These are phyloP conservation scores for Malacoctenus gilli DNA, from an alignment of 2,797 vertebrate genomes.

Conservation along the genomic window DNA sequence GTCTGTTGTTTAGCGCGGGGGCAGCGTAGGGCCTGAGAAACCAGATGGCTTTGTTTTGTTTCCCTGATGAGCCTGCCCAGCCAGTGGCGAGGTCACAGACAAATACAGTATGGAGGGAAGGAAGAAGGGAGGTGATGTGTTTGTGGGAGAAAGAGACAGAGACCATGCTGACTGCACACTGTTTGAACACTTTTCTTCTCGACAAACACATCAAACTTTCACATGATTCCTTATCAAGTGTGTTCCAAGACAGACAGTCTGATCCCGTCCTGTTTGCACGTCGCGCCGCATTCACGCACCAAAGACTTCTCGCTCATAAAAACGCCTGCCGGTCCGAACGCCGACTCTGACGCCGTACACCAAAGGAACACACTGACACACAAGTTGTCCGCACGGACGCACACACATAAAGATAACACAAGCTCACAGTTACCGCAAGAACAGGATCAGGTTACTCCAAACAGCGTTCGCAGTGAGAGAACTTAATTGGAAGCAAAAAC, in stretches of 20 bases:
- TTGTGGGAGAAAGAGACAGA: constrained; percentile 54
- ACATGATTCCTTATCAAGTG: background rate
- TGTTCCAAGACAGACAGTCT: too few relatives aligned
- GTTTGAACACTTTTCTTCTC: constrained; percentile 2
- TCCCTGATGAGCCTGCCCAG: constrained; percentile 72
- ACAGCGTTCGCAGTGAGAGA: background rate
- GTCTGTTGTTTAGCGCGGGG: constrained; percentile 68
- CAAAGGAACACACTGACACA: constrained; percentile 2
- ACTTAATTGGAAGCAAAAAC: background rate
- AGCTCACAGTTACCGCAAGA: background rate
- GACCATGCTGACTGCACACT: constrained; percentile 17
- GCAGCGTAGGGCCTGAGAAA: constrained; percentile 85
- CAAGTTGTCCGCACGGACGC: constrained; percentile 3
- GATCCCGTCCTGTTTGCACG: too few relatives aligned
- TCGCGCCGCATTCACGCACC: too few relatives aligned
- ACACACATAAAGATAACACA: background rate
- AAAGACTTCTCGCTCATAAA: too few relatives aligned
- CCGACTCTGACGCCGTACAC: too few relatives aligned
- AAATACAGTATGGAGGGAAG: constrained; percentile 57
- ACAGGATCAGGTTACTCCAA: background rate
- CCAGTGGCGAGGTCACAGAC: constrained; percentile 73
- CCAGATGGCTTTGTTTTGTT: constrained; percentile 88
- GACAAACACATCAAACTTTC: background rate
- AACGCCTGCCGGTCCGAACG: too few relatives aligned
- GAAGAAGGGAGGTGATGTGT: constrained; percentile 53